A percentile compares a stretch with the other conserved stretches of the same genome.
These are phyloP conservation scores for Keiferia lycopersicella DNA, from an alignment of 2,888 invertebrate genomes.

Conservation along the genomic window DNA sequence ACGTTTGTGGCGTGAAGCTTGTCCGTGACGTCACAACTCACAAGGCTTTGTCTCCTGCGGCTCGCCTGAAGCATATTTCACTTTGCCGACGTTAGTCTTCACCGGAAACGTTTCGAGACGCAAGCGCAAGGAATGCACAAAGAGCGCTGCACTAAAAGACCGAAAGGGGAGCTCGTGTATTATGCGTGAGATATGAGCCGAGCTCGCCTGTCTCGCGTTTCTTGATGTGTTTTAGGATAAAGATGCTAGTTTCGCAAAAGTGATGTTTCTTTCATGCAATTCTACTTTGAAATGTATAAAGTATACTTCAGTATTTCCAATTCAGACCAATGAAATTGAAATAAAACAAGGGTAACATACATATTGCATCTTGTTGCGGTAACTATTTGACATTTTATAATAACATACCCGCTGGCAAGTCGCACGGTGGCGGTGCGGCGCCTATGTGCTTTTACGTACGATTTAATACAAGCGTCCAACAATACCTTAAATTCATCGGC, in stretches of 20 bases:
- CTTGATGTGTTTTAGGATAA: neutral
- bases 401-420: too few species aligned
- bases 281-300: too few species aligned
- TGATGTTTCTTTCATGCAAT: neutral
- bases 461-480: too few species aligned
- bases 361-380: neutral
- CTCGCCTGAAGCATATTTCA: conserved; percentile 19
- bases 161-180: neutral
- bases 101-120: conserved; percentile 13
- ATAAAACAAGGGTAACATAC: too few species aligned
- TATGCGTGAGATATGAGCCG: neutral
- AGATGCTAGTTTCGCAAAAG: conserved; percentile 5
- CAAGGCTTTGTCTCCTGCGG: conserved; percentile 22
- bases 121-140: conserved; percentile 12
- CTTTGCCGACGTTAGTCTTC: conserved; percentile 19
- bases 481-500: too few species aligned
- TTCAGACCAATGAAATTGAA: neutral
- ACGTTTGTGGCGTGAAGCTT: neutral
- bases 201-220: neutral
- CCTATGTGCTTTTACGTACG: too few species aligned
- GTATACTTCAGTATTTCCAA: too few species aligned
- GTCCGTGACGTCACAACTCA: conserved; percentile 23
- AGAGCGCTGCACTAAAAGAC: neutral
- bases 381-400: too few species aligned
- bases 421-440: too few species aligned